Conservation (phyloP, 2,797 vertebrate genomes). For the Takifugu rubripes region DNA sequence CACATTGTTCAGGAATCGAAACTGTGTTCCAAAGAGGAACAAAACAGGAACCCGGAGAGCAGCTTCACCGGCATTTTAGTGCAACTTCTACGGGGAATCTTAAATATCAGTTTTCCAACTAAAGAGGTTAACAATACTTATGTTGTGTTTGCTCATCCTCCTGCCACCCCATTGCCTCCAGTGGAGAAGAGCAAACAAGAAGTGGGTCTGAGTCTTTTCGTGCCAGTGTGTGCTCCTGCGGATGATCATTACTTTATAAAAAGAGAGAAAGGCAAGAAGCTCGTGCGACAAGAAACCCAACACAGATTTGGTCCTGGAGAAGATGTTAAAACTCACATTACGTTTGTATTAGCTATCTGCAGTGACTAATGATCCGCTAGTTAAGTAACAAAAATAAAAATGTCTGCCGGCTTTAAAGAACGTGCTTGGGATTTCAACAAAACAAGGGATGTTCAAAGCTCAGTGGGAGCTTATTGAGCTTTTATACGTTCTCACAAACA, state of each 20-base stretch:
- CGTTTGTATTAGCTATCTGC: conserved; percentile 7
- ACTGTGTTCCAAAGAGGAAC: conserved; percentile 6
- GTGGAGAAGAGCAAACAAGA: conserved; percentile 47
- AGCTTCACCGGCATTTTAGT: conserved; percentile 34
- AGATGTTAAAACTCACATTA: conserved; percentile 16
- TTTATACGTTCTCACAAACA: conserved; percentile 39
- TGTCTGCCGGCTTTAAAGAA: not conserved
- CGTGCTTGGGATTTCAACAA: conserved; percentile 11
- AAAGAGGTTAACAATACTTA: conserved; percentile 60
- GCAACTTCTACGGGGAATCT: conserved; percentile 42
- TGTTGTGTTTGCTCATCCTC: conserved; percentile 42
- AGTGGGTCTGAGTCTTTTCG: conserved; percentile 32
- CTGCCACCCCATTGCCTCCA: conserved; percentile 46
- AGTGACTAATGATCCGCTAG: not conserved
- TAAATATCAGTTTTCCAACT: conserved; percentile 41
- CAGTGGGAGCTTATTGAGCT: conserved; percentile 21
- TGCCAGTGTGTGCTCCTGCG: conserved; percentile 40
- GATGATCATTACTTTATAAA: conserved; percentile 44
- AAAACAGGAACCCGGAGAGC: conserved; percentile 7
- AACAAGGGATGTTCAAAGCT: conserved; percentile 31
- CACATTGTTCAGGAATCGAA: conserved; percentile 2
- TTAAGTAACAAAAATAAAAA: conserved; percentile 11
- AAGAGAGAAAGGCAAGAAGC: conserved; percentile 21
- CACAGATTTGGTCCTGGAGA: conserved; percentile 19
- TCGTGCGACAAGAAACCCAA: conserved; percentile 22